These are phyloP conservation scores for Calidris pugnax DNA, from an alignment of 2,113 vertebrate genomes.

Conservation along the genomic window DNA sequence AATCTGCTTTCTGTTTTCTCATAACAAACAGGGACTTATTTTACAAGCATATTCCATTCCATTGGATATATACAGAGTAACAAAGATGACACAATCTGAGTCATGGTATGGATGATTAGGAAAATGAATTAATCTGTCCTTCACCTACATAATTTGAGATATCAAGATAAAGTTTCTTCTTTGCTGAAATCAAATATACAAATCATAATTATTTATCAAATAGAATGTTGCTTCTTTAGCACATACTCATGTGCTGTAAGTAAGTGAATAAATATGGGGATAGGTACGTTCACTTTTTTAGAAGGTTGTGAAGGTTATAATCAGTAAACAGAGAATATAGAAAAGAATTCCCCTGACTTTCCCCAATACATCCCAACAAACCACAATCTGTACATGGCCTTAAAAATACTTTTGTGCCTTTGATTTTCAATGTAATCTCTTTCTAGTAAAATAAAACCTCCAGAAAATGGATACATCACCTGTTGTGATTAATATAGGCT, in stretches of 20 bases:
- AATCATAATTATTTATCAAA: not conserved
- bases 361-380: not conserved
- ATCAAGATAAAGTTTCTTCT: not conserved
- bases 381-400: not conserved
- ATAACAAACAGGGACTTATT: not conserved
- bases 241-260: not conserved
- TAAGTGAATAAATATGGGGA: not conserved
- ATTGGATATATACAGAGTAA: not conserved
- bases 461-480: conserved; percentile 63
- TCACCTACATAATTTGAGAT: not conserved
- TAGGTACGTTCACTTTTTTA: not conserved
- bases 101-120: not conserved
- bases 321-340: not conserved
- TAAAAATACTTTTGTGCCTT: not conserved
- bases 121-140: not conserved
- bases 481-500: conserved; percentile 73
- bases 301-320: not conserved
- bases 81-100: not conserved
- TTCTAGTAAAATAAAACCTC: not conserved
- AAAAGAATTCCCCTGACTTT: not conserved
- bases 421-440: not conserved
- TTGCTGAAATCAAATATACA: not conserved
- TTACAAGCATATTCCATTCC: not conserved
- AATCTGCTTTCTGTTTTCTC: not conserved
- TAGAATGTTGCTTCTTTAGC: not conserved